phyloP scores from a whole-genome alignment of 2,113 vertebrate species.

The Apus apus region DNA sequence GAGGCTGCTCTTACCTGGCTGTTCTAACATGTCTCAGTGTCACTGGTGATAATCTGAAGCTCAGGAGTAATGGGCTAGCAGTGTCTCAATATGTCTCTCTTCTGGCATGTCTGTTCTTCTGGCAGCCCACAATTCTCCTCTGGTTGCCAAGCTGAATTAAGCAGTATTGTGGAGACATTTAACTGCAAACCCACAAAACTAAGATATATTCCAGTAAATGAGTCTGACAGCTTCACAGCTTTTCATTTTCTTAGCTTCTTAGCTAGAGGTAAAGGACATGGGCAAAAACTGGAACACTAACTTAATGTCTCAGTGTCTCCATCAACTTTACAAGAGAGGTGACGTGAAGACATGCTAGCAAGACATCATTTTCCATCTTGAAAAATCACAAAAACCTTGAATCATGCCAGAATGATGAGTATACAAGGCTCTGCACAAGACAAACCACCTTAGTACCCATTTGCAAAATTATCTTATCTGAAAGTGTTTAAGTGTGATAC shows the following conservation, averaged over 20 bases:
- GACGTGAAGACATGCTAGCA: background rate
- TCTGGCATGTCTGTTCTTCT: background rate
- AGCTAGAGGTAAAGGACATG: background rate
- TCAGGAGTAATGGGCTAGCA: background rate
- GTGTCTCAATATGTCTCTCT: background rate
- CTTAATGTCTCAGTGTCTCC: background rate
- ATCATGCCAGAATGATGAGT: background rate
- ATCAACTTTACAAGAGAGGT: background rate
- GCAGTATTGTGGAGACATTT: background rate
- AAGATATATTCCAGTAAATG: background rate
- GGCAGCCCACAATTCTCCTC: background rate
- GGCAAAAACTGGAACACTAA: background rate
- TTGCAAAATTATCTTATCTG: background rate
- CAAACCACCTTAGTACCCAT: background rate
- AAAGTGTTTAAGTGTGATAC: background rate
- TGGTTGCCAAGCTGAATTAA: background rate
- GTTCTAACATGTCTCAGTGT: background rate
- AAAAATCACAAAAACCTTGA: background rate
- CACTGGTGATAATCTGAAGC: rapidly evolving
- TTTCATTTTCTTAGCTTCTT: background rate
- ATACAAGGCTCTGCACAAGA: background rate
- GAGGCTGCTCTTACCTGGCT: background rate
- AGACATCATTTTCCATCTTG: background rate
- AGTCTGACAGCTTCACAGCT: background rate
- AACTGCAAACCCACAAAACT: background rate